Conservation (phyloP, 2,888 invertebrate genomes). For the Phaedon cochleariae region DNA sequence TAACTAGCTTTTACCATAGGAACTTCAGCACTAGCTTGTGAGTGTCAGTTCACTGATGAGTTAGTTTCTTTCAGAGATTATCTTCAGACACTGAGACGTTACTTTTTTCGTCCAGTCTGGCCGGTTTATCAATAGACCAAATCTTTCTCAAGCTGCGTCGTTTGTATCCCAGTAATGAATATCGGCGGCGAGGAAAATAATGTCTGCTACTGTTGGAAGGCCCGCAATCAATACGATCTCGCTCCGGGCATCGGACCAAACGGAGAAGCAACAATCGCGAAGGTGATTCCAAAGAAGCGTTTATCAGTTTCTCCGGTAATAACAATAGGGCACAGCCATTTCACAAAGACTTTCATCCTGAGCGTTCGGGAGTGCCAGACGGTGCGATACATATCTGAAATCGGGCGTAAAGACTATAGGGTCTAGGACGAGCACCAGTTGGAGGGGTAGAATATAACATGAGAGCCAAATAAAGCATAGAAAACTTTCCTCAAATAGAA, state of each 20-base stretch:
- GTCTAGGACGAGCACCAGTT: too few relatives aligned
- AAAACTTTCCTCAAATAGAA: too few relatives aligned
- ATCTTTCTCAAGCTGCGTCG: background rate
- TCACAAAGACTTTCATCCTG: conserved; percentile 28
- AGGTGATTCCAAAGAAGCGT: conserved; percentile 28
- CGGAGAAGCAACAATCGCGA: conserved; percentile 12
- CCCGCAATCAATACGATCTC: conserved; percentile 11
- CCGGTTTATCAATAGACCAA: background rate
- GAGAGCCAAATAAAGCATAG: too few relatives aligned
- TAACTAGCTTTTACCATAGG: too few relatives aligned
- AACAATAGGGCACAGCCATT: conserved; percentile 31
- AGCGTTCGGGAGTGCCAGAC: conserved; percentile 32
- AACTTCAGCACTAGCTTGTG: too few relatives aligned
- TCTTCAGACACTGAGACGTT: too few relatives aligned
- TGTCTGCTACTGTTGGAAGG: background rate
- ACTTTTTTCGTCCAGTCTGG: too few relatives aligned
- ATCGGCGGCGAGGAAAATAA: background rate
- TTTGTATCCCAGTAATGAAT: background rate
- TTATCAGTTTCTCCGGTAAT: conserved; percentile 35
- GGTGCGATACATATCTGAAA: conserved; percentile 46
- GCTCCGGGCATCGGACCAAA: background rate
- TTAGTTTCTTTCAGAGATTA: too few relatives aligned
- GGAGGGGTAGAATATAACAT: too few relatives aligned
- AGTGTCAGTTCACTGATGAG: too few relatives aligned
- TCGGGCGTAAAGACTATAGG: too few relatives aligned